These are phyloP conservation scores for Callithrix jacchus DNA, from an alignment of 2,113 vertebrate genomes.

Conservation along the genomic window DNA sequence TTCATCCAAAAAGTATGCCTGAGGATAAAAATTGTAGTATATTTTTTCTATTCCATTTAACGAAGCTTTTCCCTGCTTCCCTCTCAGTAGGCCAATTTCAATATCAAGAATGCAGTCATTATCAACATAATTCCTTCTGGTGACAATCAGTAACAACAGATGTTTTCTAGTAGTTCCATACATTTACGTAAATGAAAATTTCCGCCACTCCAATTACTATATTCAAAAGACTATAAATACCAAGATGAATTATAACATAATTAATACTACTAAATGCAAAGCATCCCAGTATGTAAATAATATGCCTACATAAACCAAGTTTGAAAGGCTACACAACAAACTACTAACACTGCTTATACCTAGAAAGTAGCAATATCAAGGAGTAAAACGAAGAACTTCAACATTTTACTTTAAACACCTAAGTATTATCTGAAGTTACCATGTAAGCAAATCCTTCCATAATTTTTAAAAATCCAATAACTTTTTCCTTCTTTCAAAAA, in stretches of 20 bases:
- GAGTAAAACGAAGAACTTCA: neutral
- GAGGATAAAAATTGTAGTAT: constrained; percentile 27
- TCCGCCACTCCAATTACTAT: neutral
- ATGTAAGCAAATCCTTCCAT: constrained; percentile 5
- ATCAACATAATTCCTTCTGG: neutral
- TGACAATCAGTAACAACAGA: neutral
- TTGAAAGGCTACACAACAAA: constrained; percentile 16
- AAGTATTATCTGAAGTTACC: constrained; percentile 31
- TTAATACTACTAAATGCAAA: constrained; percentile 9
- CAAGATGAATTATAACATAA: constrained; percentile 17
- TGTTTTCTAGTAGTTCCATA: neutral
- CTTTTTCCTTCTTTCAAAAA: neutral
- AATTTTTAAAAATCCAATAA: constrained; percentile 49
- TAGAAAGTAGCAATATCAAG: neutral
- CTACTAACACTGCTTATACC: neutral
- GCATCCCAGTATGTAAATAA: neutral
- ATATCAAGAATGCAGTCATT: neutral
- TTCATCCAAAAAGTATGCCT: neutral
- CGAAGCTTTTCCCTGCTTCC: neutral
- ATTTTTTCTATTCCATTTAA: constrained; percentile 1
- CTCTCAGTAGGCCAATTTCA: neutral
- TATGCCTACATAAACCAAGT: neutral
- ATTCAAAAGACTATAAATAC: neutral
- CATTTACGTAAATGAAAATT: neutral
- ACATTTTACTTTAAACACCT: constrained; percentile 29